Evolutionary conservation across 2,113 vertebrate genomes (phyloP).

Genomic region (Rhinopomastus cyanomelas): DNA sequence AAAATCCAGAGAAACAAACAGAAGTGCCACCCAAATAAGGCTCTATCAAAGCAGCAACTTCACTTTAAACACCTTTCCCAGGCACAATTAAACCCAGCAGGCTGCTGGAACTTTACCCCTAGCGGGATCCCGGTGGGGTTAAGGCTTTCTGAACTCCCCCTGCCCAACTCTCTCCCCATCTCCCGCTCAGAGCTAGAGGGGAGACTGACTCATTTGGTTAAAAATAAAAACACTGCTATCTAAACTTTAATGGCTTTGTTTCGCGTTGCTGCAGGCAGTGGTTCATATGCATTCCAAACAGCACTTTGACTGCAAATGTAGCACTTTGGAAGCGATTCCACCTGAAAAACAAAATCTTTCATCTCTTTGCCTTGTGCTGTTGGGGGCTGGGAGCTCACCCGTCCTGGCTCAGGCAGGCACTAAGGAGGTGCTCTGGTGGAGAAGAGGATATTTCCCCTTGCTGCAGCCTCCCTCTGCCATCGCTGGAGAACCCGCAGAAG

Average conservation of each 20-base stretch:
- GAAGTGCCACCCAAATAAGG: background rate
- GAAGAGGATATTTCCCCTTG: background rate
- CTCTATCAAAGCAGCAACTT: background rate
- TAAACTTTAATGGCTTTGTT: constrained; percentile 71
- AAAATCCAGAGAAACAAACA: background rate
- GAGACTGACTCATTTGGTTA: constrained; percentile 72
- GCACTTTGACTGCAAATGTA: constrained; percentile 56
- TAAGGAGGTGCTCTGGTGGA: background rate
- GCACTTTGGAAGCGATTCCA: constrained; percentile 48
- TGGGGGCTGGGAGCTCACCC: constrained; percentile 22
- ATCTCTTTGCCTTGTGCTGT: background rate
- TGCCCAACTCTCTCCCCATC: background rate
- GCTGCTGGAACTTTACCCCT: background rate
- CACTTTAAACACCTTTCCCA: constrained; percentile 19
- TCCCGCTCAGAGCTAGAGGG: constrained; percentile 44
- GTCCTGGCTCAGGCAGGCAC: background rate
- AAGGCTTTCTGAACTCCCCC: constrained; percentile 31
- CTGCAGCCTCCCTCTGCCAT: background rate
- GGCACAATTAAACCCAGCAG: background rate
- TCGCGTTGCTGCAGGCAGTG: constrained; percentile 59
- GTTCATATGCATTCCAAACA: constrained; percentile 58
- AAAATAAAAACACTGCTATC: constrained; percentile 72
- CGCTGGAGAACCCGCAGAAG: background rate
- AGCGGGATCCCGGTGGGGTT: background rate
- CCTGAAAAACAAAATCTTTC: constrained; percentile 54